A percentile compares a stretch with the other conserved stretches of the same genome.
phyloP scores from a whole-genome alignment of 2,888 invertebrate genomes.

The Ectemnius cavifrons region DNA sequence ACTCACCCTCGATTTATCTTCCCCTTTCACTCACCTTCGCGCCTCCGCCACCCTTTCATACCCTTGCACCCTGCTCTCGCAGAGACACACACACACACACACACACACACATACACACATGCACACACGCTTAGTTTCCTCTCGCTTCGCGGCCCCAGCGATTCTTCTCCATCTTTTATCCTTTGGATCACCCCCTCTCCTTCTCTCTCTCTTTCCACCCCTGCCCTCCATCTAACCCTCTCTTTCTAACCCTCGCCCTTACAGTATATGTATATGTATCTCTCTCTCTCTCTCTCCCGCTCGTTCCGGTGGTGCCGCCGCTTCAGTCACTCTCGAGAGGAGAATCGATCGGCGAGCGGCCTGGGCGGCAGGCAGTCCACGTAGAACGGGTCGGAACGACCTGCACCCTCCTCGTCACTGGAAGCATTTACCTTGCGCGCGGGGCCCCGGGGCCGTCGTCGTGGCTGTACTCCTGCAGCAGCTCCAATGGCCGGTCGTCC shows the following conservation, averaged over 20 bases:
- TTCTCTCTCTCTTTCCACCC: conserved; percentile 20
- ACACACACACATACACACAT: not conserved
- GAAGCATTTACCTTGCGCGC: conserved; percentile 38
- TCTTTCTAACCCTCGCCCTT: conserved; percentile 17
- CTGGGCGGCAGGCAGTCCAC: conserved; percentile 52
- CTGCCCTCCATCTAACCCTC: not conserved
- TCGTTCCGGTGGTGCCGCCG: conserved; percentile 19
- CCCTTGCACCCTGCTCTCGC: not conserved
- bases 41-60: conserved; percentile 1
- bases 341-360: conserved; percentile 61
- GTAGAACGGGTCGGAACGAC: conserved; percentile 34
- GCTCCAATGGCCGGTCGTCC: not conserved
- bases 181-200: conserved; percentile 13
- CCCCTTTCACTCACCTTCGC: not conserved
- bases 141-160: not conserved
- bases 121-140: not conserved
- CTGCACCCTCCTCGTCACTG: conserved; percentile 25
- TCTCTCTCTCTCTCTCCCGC: conserved; percentile 32
- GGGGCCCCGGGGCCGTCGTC: not conserved
- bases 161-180: conserved; percentile 4
- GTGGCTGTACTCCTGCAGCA: not conserved
- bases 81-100: not conserved
- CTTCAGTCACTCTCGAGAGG: conserved; percentile 34
- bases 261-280: not conserved
- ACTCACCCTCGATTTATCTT: not conserved